Evolutionary conservation across 2,113 vertebrate species (phyloP), one percentile per base, ranked within the genome.

Genomic region (Perca schrenkii): DNA sequence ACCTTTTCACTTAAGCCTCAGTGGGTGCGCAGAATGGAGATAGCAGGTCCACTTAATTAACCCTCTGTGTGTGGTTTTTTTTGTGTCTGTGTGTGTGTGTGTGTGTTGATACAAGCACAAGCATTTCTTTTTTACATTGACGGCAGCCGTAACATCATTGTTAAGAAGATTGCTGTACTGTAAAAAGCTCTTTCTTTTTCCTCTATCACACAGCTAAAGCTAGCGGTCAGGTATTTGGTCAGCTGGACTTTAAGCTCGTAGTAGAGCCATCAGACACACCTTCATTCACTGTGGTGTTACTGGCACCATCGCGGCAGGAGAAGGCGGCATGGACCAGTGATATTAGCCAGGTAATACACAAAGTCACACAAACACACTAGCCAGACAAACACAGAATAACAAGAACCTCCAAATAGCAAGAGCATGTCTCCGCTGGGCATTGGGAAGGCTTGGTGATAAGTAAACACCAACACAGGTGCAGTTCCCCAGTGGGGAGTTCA

Each of bases 271-370:
- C 95, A 0, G 97, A 99, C 73, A 94, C 94, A 4, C 93, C 97
- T 67, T 82, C 98, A 0, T 99, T 98, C 92, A 99, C 98, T 2
- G 97, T 99, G 63, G 97, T 99, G 11, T 94, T 99, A 50, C 84
- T 99, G 89, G 96, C 98, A 0, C 98, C 98, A 0, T 99, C 98
- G 0, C 95, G 97, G 16, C 98, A 99, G 90, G 98, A 99, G 93
- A 99, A 99, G 83, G 98, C 98, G 22, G 98, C 98, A 0, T 99
- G 98, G 98, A 99, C 96, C 79, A 99, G 98, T 13, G 98, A 99
- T 91, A 99, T 99, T 84, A 99, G 98, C 88, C 98, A 99, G 97
- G 98, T 99, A 91, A 92, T 60, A 65, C 77, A 74, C 82, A 79
- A 73, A 76, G 52, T 75, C 73, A 77, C 83, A 82, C 76, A 68